These are phyloP conservation scores for Megathymus violae DNA, from an alignment of 1,140 invertebrate species.

Conservation along the genomic window DNA sequence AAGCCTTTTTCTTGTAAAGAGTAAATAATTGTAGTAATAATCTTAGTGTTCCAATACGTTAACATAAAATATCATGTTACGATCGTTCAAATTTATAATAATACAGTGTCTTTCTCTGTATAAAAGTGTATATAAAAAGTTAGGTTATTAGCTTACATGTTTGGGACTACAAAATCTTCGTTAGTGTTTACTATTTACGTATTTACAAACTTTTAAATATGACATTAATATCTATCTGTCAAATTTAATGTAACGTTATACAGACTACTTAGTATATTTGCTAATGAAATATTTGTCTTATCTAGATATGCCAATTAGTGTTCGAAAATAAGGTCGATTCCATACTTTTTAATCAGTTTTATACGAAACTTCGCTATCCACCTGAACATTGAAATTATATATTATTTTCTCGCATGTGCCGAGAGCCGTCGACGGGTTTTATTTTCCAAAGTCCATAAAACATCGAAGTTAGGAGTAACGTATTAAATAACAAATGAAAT, in stretches of 20 bases:
- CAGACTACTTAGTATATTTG: too few species aligned
- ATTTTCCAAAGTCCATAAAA: constrained; percentile 45
- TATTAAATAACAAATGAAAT: constrained; percentile 61
- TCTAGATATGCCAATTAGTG: neutral
- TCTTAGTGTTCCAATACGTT: constrained; percentile 15
- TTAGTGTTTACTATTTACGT: neutral
- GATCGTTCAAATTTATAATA: constrained; percentile 11
- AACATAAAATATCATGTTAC: constrained; percentile 10
- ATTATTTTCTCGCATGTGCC: constrained; percentile 9
- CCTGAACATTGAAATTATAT: constrained; percentile 20
- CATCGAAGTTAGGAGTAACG: constrained; percentile 34
- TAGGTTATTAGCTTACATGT: constrained; percentile 5
- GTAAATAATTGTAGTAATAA: neutral
- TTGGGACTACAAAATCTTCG: neutral
- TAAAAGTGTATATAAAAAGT: constrained; percentile 7
- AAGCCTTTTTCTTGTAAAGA: constrained; percentile 39
- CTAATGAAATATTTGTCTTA: neutral
- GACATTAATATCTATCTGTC: neutral
- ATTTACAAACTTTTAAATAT: neutral
- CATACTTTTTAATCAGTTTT: neutral
- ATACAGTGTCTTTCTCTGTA: constrained; percentile 4
- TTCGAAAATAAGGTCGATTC: too few species aligned
- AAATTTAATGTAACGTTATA: too few species aligned
- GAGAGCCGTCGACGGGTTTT: constrained; percentile 20
- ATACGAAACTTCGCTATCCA: neutral